Percentiles rank a stretch among this genome's conserved stretches.
phyloP scores from a whole-genome alignment of 2,113 vertebrate genomes.

The Ia io region DNA sequence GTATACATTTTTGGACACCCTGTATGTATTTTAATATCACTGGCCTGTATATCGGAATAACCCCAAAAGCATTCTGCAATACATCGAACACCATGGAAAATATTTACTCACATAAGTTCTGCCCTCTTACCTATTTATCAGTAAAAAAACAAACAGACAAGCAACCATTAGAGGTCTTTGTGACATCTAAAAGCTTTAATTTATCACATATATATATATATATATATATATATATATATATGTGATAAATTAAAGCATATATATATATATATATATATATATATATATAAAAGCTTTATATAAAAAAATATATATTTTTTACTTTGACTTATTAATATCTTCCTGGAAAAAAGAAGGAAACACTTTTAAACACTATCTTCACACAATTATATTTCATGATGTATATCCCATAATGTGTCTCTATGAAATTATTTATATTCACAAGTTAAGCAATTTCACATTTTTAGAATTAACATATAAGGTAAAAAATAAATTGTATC shows the following conservation, averaged over 20 bases:
- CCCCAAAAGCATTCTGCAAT: not conserved
- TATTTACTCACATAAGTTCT: not conserved
- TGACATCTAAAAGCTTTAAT: not conserved
- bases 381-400: not conserved
- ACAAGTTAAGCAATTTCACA: not conserved
- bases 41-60: not conserved
- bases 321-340: not conserved
- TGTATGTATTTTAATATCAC: not conserved
- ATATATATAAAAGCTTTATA: too few species aligned
- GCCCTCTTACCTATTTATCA: not conserved
- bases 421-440: not conserved
- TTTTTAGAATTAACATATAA: not conserved
- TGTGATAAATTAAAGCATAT: too few species aligned
- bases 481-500: not conserved
- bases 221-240: too few species aligned
- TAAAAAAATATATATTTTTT: too few species aligned
- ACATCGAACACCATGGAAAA: not conserved
- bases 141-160: not conserved
- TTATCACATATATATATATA: not conserved
- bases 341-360: not conserved
- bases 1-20: too few species aligned
- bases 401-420: not conserved
- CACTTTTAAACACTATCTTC: not conserved
- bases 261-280: not conserved
- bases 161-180: not conserved